Base-by-base conservation (phyloP, 1,140 invertebrate genomes). In the Zelostemma sp. region DNA sequence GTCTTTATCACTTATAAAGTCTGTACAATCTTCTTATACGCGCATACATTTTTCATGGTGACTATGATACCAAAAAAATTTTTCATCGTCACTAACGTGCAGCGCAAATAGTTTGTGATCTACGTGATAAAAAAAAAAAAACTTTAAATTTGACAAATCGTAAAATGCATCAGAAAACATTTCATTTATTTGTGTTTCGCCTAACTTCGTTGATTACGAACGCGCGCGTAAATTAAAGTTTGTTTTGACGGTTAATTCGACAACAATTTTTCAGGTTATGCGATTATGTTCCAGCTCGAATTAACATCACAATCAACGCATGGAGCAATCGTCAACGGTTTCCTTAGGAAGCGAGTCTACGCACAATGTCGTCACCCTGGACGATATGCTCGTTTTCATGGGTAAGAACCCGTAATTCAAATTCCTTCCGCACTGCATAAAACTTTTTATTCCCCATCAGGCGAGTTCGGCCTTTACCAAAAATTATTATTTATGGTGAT, bases 391-490 rank as follows among this genome's bases (percentile, higher is more conserved):
- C 16, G 9, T 56, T 43, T 56, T 17, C 9, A 31, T 56, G 0
- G 54, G 54, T 56, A 56, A 46, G 12, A 6, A 21, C 11, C 3
- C 14, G 16, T 11, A 2, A 47, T 47, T 19, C 8, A 11, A 47
- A 19, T 47, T 11, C 11, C 5, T 35, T 35, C 3, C n/a, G 5
- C 33, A 35, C 12, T 1, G 1, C 6, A 12, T 6, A 12, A 31
- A 33, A 33, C n/a, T 65, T n/a, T 65, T 31, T 40, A 8, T 64
- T 9, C 54, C 33, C 43, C 28, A 68, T 33, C 25, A 74, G 72
- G 65, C 6, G 65, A 74, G 19, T 74, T 74, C 5, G 69, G 72
- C 4, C n/a, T 6, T 9, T 74, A 72, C 6, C 72, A 74, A 17
- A 72, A 40, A 15, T 63, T 35, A 16, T 61, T 74, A 8, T 69